phyloP scores from a whole-genome alignment of 2,797 vertebrate species.

The Myripristis murdjan region DNA sequence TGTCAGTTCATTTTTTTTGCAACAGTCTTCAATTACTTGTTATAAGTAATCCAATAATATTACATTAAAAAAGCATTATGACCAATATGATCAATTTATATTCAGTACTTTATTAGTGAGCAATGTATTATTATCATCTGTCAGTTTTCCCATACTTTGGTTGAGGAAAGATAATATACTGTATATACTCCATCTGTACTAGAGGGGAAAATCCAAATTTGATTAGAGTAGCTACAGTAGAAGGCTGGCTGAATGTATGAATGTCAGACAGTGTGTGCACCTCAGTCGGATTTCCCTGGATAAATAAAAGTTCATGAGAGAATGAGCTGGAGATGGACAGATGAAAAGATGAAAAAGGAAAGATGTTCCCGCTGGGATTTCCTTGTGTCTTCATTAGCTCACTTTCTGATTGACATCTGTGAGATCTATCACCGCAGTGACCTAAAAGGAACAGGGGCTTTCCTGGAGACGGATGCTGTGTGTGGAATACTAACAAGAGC shows the following conservation, averaged over 20 bases:
- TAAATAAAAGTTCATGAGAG: neutral
- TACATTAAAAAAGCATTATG: no score
- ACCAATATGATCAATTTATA: no score
- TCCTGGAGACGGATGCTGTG: constrained; percentile 19
- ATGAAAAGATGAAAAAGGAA: neutral
- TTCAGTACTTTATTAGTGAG: no score
- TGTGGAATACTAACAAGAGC: constrained; percentile 34
- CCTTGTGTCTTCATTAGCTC: neutral
- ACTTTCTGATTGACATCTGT: constrained; percentile 33
- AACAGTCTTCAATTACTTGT: no score
- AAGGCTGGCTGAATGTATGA: neutral
- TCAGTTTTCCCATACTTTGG: no score
- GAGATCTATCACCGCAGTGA: constrained; percentile 2
- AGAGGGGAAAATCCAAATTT: no score
- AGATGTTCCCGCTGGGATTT: constrained; percentile 14
- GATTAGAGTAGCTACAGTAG: no score
- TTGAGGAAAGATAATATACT: no score
- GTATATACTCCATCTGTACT: neutral
- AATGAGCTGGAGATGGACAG: neutral
- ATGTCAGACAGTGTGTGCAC: neutral
- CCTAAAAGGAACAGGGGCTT: constrained; percentile 37
- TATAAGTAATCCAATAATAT: no score
- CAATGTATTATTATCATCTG: no score
- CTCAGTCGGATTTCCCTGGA: neutral
- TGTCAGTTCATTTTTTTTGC: no score